phyloP scores from a whole-genome alignment of 2,888 invertebrate genomes.

The Phlogophora meticulosa region DNA sequence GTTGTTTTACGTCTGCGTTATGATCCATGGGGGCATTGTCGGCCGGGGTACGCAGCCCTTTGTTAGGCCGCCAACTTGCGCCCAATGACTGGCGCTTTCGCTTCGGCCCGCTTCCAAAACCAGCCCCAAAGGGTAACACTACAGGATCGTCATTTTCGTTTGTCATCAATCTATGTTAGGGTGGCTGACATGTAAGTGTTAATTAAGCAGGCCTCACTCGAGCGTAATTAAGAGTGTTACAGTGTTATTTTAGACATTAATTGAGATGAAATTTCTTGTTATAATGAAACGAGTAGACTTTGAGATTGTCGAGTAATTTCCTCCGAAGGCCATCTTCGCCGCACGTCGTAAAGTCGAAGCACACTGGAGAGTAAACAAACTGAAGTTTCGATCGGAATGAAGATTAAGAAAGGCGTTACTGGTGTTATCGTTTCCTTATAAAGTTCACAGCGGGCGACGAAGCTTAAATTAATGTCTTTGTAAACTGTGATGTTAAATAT shows the following conservation, averaged over 20 bases:
- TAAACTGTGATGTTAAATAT: constrained; percentile 64
- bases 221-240: constrained; percentile 91
- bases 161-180: constrained; percentile 91
- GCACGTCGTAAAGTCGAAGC: constrained; percentile 79
- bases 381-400: constrained; percentile 85
- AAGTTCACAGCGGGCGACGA: constrained; percentile 75
- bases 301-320: constrained; percentile 81
- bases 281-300: constrained; percentile 82
- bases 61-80: constrained; percentile 83
- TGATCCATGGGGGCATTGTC: constrained; percentile 82
- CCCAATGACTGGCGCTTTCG: constrained; percentile 87
- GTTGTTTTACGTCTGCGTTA: constrained; percentile 82
- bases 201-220: constrained; percentile 91
- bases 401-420: constrained; percentile 83
- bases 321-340: constrained; percentile 81
- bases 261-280: constrained; percentile 90
- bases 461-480: constrained; percentile 75
- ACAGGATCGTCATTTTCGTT: constrained; percentile 89
- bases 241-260: constrained; percentile 91
- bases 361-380: constrained; percentile 84
- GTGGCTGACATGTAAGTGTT: constrained; percentile 90
- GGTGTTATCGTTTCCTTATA: constrained; percentile 83
- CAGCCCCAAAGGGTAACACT: constrained; percentile 83
- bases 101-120: constrained; percentile 77
- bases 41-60: constrained; percentile 76